Evolutionary conservation across 2,888 invertebrate genomes (phyloP).

Genomic region (Drosophila mimica): DNA sequence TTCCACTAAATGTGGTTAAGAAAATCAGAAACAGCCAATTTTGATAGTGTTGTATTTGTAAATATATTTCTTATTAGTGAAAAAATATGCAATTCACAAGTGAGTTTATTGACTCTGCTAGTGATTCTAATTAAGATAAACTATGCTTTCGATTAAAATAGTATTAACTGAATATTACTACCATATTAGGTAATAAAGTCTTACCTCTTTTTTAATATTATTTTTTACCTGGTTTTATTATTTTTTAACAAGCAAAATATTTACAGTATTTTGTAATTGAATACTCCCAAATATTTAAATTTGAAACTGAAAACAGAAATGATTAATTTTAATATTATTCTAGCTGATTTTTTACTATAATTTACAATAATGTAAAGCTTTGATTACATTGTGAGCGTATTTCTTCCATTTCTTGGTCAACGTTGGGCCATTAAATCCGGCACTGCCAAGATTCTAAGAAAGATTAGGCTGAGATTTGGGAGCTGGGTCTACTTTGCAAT

Average conservation of each 20-base stretch:
- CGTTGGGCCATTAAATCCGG: background rate
- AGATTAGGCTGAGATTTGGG: constrained; percentile 6
- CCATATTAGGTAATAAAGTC: too few relatives aligned
- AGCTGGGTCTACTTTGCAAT: constrained; percentile 36
- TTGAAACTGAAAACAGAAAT: background rate
- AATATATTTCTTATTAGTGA: background rate
- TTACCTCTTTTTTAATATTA: too few relatives aligned
- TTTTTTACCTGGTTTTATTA: too few relatives aligned
- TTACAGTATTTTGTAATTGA: background rate
- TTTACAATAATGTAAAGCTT: background rate
- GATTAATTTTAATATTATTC: background rate
- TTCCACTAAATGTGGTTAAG: background rate
- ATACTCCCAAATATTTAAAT: background rate
- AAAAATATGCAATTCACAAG: background rate
- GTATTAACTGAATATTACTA: too few relatives aligned
- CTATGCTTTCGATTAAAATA: too few relatives aligned
- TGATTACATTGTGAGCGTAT: background rate
- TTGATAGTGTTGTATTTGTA: background rate
- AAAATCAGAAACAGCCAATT: fast-evolving
- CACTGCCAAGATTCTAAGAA: background rate
- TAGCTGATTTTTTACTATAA: background rate
- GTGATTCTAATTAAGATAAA: background rate
- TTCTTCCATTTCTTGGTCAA: background rate
- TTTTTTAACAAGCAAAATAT: too few relatives aligned
- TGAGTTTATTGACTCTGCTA: background rate